Evolutionary conservation across 2,113 vertebrate species (phyloP), one percentile per base, ranked within the genome.

Genomic region (Eudorcas thomsonii): DNA sequence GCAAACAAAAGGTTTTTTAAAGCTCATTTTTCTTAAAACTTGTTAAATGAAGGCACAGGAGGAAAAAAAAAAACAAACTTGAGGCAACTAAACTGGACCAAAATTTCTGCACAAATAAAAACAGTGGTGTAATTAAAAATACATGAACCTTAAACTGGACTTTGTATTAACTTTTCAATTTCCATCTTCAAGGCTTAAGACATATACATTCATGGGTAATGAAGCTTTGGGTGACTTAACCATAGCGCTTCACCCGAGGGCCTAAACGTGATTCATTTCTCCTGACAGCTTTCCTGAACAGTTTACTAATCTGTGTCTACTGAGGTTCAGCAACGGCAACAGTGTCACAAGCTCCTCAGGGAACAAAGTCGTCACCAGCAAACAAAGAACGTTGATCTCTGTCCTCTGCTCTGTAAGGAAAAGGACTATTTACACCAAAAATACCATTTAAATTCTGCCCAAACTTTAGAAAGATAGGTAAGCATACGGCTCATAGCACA

Each of bases 1-100:
- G 84, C 78, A 95, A 97, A 93, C 57, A 94, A 83, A 95, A 94
- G 60, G 36, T 85, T 97, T 96, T 88, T 97, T 95, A 81, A 95
- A 92, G 93, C 16, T 92, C 62, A 89, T 86, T 94, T 96, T 97
- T 93, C 91, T 97, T 88, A 94, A 97, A 91, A 84, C 13, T 39
- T 80, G 45, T 60, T 77, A 14, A 85, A 55, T 84, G 91, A 96
- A 74, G 13, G 62, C 39, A 60, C 2, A 93, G 6, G 19, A 17
- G 36, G 36, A 39, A 39, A 91, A 89, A 85, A 17, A 91, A 89
- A 85, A 85, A 17, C 45, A 64, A 74, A 43, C 30, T n/a, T 43
- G 25, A 80, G 86, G 25, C 17, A 92, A 93, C 36, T 71, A 55
- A 90, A 81, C 11, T 39, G 33, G 54, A 93, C 71, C 43, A 85